Evolutionary conservation across 1,140 invertebrate genomes (phyloP).

Genomic region (Ips typographus): DNA sequence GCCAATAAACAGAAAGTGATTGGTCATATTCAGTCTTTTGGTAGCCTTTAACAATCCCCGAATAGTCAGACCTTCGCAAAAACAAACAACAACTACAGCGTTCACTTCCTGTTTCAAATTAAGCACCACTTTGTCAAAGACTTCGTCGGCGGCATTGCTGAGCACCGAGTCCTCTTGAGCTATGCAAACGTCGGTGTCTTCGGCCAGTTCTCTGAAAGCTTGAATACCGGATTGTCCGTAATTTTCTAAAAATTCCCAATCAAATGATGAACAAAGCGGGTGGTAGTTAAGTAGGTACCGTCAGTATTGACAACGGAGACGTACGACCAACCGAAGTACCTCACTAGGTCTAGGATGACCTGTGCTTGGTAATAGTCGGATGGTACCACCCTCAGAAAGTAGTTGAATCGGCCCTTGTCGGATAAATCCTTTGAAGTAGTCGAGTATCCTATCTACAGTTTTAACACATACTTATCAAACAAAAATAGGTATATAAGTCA

Average conservation of each 20-base stretch:
- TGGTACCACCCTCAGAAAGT: constrained; percentile 80
- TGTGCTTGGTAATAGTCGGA: constrained; percentile 80
- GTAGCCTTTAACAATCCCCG: constrained; percentile 68
- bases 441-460: constrained; percentile 63
- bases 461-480: neutral
- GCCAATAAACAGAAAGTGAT: constrained; percentile 68
- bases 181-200: constrained; percentile 70
- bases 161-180: constrained; percentile 69
- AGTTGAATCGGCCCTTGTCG: constrained; percentile 75
- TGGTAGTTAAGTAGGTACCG: constrained; percentile 57
- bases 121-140: constrained; percentile 62
- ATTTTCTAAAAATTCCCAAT: constrained; percentile 60
- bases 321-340: constrained; percentile 79
- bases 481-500: too few relatives aligned
- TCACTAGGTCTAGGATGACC: constrained; percentile 72
- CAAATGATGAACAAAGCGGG: neutral
- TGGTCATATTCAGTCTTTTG: constrained; percentile 61
- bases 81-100: constrained; percentile 77
- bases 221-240: constrained; percentile 82
- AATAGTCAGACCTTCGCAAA: constrained; percentile 79
- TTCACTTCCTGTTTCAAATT: constrained; percentile 61
- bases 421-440: constrained; percentile 77
- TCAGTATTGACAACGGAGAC: constrained; percentile 80
- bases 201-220: constrained; percentile 69
- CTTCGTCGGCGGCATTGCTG: constrained; percentile 63